Evolutionary conservation across 2,113 vertebrate genomes (phyloP).

Genomic region (Glaucomys volans): DNA sequence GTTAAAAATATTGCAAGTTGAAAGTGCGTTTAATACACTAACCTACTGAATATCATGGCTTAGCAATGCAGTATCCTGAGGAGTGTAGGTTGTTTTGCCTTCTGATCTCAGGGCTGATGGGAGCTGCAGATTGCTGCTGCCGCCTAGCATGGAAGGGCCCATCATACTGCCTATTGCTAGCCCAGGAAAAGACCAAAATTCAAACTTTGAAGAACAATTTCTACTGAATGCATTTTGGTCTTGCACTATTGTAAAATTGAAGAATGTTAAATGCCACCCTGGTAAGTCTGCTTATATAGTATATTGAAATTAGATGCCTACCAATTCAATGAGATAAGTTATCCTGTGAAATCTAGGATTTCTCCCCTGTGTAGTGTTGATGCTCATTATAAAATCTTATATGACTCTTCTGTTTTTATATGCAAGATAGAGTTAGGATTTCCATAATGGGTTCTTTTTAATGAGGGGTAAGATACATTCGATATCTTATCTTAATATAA

Average conservation of each 20-base stretch:
- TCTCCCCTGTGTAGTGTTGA: not conserved
- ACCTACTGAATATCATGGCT: no score
- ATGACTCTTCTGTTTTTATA: not conserved
- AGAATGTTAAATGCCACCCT: not conserved
- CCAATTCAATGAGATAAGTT: not conserved
- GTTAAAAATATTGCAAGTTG: not conserved
- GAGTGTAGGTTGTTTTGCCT: not conserved
- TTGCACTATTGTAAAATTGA: not conserved
- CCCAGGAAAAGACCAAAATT: not conserved
- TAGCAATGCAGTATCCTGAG: not conserved
- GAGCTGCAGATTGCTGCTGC: not conserved
- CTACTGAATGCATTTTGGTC: not conserved
- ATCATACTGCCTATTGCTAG: not conserved
- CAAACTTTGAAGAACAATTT: not conserved
- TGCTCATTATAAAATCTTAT: not conserved
- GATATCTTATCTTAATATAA: not conserved
- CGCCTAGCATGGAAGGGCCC: no score
- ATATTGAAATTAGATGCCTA: not conserved
- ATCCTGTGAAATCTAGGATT: not conserved
- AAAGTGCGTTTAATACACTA: not conserved
- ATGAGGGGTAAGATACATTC: not conserved
- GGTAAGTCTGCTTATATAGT: not conserved
- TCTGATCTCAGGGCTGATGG: not conserved
- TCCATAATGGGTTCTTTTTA: not conserved
- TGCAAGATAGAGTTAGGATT: not conserved